A percentile compares a stretch with the other conserved stretches of the same genome.
Conservation (phyloP, 2,113 vertebrate species). For the Vireo altiloquus region DNA sequence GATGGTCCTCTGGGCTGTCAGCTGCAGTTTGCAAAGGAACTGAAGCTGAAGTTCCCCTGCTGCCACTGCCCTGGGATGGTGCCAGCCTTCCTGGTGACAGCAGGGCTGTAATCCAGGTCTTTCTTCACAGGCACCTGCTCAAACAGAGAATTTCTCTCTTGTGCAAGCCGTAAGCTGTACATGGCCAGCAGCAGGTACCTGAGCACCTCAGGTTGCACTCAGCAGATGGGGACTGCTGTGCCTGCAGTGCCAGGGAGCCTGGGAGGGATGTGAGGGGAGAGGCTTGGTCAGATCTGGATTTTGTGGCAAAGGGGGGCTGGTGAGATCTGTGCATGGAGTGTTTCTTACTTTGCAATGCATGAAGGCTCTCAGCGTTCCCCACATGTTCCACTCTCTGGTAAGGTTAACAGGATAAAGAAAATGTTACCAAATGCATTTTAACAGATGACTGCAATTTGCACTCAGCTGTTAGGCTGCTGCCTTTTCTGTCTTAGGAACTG, state of each 20-base stretch:
- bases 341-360: background rate
- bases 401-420: slow-evolving; percentile 32
- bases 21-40: background rate
- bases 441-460: background rate
- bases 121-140: background rate
- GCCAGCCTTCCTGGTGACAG: background rate
- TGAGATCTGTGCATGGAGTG: background rate
- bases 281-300: background rate
- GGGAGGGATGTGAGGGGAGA: background rate
- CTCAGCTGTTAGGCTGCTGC: background rate
- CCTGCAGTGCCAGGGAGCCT: background rate
- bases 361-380: background rate
- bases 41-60: background rate
- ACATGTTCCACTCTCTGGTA: background rate
- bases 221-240: background rate
- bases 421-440: slow-evolving; percentile 9
- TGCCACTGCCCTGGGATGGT: background rate
- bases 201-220: background rate
- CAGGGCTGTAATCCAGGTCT: background rate
- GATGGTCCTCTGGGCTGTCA: background rate
- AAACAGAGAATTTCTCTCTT: background rate
- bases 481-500: background rate
- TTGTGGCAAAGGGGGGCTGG: background rate
- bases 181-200: background rate
- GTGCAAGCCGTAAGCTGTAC: background rate